Evolutionary conservation across 2,888 invertebrate species (phyloP).

Genomic region (Megaustenia siamemsis): DNA sequence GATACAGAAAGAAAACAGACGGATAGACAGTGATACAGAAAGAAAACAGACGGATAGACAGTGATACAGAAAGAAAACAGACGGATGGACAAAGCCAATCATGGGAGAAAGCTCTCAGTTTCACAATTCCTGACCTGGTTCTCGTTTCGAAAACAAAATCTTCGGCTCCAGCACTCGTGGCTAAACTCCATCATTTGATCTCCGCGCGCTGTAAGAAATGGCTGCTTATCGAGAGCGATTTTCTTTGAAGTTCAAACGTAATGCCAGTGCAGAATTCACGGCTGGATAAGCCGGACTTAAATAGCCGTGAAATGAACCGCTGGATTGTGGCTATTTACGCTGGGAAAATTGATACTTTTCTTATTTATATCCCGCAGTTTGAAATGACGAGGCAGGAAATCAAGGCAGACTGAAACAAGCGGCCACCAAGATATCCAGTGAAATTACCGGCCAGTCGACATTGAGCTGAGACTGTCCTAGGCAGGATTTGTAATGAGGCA

Average conservation of each 20-base stretch:
- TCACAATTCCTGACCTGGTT: constrained; percentile 24
- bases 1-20: no score
- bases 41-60: no score
- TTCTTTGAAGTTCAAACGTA: constrained; percentile 45
- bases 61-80: no score
- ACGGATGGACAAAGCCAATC: no score
- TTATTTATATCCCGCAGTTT: constrained; percentile 34
- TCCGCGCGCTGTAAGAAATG: constrained; percentile 14
- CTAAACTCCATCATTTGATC: constrained; percentile 41
- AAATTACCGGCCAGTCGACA: constrained; percentile 16
- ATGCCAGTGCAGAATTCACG: constrained; percentile 46
- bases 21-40: no score
- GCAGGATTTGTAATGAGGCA: no score
- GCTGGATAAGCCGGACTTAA: constrained; percentile 16
- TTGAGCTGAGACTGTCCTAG: no score
- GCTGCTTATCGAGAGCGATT: constrained; percentile 37
- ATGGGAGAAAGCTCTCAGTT: no score
- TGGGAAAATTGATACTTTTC: constrained; percentile 34
- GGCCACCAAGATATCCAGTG: not conserved
- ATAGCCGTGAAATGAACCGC: constrained; percentile 40
- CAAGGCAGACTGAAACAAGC: constrained; percentile 12
- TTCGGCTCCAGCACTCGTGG: constrained; percentile 12
- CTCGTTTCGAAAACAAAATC: not conserved
- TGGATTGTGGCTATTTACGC: constrained; percentile 32
- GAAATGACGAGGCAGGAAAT: not conserved